Evolutionary conservation across 2,888 invertebrate species (phyloP).

Genomic region (Parnassius apollo): DNA sequence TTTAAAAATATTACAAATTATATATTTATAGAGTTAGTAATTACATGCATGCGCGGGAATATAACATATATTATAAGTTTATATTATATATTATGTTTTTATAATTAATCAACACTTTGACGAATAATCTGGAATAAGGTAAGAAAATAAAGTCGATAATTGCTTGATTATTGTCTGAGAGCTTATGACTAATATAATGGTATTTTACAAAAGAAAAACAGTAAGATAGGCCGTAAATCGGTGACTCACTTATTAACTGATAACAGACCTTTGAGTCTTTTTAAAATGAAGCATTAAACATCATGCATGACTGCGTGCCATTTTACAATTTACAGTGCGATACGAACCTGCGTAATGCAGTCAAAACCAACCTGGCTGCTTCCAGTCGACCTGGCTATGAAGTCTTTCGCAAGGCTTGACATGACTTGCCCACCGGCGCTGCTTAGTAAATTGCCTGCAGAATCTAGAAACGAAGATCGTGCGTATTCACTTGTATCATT

Average conservation of each 20-base stretch:
- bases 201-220: slow-evolving; percentile 2
- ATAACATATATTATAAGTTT: too few relatives aligned
- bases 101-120: too few relatives aligned
- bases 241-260: slow-evolving; percentile 12
- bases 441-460: slow-evolving; percentile 67
- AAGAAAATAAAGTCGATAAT: not conserved
- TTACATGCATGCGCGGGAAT: too few relatives aligned
- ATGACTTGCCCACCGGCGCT: slow-evolving; percentile 77
- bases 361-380: slow-evolving; percentile 85
- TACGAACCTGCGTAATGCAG: slow-evolving; percentile 79
- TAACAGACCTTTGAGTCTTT: slow-evolving; percentile 11
- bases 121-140: too few relatives aligned
- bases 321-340: slow-evolving; percentile 51
- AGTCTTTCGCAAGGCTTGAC: slow-evolving; percentile 83
- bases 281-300: slow-evolving; percentile 20
- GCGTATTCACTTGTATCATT: slow-evolving; percentile 57
- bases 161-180: not conserved
- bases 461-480: slow-evolving; percentile 61
- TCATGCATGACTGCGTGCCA: slow-evolving; percentile 50
- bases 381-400: slow-evolving; percentile 85
- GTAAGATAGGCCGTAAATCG: slow-evolving; percentile 7
- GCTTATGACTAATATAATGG: slow-evolving; percentile 16
- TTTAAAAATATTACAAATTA: too few relatives aligned
- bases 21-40: too few relatives aligned
- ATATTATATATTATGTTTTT: too few relatives aligned